phyloP scores from a whole-genome alignment of 2,113 vertebrate genomes.

The Sinocyclocheilus grahami region DNA sequence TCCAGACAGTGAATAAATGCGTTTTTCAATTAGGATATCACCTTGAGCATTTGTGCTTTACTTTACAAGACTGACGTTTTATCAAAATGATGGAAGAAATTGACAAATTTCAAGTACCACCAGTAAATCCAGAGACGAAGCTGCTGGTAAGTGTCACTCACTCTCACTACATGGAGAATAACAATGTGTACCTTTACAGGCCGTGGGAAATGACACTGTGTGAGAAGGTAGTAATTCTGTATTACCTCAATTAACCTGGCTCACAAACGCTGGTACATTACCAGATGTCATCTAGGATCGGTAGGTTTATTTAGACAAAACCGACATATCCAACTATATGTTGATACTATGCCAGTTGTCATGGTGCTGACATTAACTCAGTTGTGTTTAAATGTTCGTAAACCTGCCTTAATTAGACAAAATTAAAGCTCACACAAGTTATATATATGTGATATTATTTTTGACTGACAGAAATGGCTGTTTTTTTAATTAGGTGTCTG shows the following conservation, averaged over 20 bases:
- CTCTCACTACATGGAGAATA: conserved; percentile 1
- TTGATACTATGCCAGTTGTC: not conserved
- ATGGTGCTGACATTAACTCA: not conserved
- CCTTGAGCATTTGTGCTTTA: conserved; percentile 24
- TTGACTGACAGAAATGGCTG: not conserved
- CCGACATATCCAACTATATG: not conserved
- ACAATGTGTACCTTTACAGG: conserved; percentile 1
- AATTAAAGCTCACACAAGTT: not conserved
- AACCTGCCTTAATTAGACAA: not conserved
- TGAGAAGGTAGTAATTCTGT: not conserved
- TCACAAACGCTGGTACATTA: not conserved
- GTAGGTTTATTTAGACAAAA: not conserved
- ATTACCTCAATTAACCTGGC: not conserved
- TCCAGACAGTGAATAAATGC: conserved; percentile 49
- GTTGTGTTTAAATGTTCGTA: not conserved
- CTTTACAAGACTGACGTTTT: conserved; percentile 48
- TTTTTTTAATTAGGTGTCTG: not conserved
- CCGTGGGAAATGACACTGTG: not conserved
- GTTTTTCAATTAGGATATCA: not conserved
- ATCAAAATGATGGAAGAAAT: conserved; percentile 95
- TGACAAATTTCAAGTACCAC: conserved; percentile 92
- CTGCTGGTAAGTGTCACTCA: conserved; percentile 83
- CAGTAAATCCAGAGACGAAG: conserved; percentile 90
- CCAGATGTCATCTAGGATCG: not conserved
- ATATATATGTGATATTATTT: not conserved